These are phyloP conservation scores for Pavo muticus DNA, from an alignment of 2,113 vertebrate genomes.

Conservation along the genomic window DNA sequence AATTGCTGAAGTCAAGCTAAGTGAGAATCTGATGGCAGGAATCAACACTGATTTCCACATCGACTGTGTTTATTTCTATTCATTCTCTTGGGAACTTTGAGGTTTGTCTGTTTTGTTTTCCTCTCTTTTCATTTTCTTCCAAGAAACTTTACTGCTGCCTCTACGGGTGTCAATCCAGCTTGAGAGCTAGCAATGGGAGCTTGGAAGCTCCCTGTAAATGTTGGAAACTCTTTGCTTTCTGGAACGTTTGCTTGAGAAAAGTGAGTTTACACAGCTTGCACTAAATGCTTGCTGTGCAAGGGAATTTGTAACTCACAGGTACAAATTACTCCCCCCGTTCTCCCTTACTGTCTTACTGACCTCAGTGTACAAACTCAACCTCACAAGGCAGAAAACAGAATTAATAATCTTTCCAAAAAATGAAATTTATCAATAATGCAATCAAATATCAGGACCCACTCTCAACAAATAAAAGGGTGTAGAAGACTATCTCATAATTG, in stretches of 20 bases:
- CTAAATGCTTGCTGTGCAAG: neutral
- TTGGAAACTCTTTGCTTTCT: neutral
- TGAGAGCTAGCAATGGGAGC: neutral
- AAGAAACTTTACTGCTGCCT: slow-evolving; percentile 17
- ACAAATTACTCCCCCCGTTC: neutral
- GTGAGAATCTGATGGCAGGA: slow-evolving; percentile 48
- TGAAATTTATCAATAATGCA: neutral
- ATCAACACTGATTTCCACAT: slow-evolving; percentile 54
- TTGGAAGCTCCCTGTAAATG: neutral
- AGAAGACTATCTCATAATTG: neutral
- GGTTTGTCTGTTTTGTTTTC: slow-evolving; percentile 57
- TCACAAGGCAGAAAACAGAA: neutral
- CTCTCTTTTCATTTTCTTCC: slow-evolving; percentile 41
- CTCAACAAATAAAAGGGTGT: neutral
- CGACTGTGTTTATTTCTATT: slow-evolving; percentile 59
- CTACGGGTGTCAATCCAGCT: neutral
- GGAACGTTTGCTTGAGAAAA: slow-evolving; percentile 5
- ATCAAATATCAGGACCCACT: neutral
- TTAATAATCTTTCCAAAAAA: neutral
- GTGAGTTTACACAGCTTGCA: neutral
- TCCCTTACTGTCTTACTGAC: neutral
- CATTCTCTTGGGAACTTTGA: slow-evolving; percentile 35
- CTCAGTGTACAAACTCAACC: neutral
- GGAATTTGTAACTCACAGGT: neutral
- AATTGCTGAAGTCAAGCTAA: slow-evolving; percentile 18